phyloP scores from a whole-genome alignment of 2,888 invertebrate species.

The Dynastes grantii region DNA sequence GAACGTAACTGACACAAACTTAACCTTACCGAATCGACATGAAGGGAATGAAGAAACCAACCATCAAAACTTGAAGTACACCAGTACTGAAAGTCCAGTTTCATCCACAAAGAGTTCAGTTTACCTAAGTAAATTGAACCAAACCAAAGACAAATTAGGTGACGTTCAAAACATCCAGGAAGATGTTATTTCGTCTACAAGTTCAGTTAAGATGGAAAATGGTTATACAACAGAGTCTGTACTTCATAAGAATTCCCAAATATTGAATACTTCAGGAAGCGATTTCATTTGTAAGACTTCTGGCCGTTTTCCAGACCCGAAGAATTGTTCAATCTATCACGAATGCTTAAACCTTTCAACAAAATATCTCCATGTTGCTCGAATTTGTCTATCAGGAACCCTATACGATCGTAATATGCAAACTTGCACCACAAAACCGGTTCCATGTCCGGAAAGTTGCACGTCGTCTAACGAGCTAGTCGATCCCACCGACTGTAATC shows the following conservation, averaged over 20 bases:
- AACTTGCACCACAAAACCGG: conserved; percentile 61
- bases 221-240: not conserved
- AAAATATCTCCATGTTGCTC: conserved; percentile 56
- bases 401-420: conserved; percentile 60
- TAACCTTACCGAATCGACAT: too few species aligned
- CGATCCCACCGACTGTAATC: conserved; percentile 71
- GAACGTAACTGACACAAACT: too few species aligned
- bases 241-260: not conserved
- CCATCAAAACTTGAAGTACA: too few species aligned
- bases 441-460: conserved; percentile 64
- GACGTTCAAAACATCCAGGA: too few species aligned
- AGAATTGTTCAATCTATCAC: conserved; percentile 61
- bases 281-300: conserved; percentile 57
- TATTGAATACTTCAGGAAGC: not conserved
- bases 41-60: too few species aligned
- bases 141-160: too few species aligned
- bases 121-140: too few species aligned
- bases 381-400: conserved; percentile 60
- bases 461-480: conserved; percentile 70
- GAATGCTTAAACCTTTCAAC: conserved; percentile 59
- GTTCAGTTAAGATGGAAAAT: not conserved
- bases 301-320: conserved; percentile 63
- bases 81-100: too few species aligned
- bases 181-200: not conserved
- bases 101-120: too few species aligned